Base-by-base conservation (phyloP, 2,888 invertebrate species). In the Xylota sylvarum region DNA sequence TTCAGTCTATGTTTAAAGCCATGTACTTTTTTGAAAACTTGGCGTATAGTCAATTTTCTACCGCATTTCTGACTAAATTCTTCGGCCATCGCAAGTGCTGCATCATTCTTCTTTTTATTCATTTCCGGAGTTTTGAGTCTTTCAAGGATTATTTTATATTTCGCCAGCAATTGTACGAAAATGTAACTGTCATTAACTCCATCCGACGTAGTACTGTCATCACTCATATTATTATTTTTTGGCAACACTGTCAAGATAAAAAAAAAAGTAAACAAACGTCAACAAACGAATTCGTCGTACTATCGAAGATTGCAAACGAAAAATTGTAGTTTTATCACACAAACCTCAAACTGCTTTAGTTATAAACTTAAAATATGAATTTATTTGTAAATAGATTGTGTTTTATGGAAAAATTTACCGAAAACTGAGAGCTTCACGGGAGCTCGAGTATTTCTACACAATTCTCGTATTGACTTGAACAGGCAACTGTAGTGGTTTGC, bases 1-100 rank as follows among this genome's bases (percentile, higher is more conserved):
- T 73, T 73, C 6, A 73, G 5, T 62, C 73, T 50, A 2, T 50
- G 4, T 27, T 73, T 73, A 14, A 73, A 37, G 27, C 62, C 60
- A 14, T 48, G 50, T 5, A 73, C 6, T 62, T 73, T 73, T 5
- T 23, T 52, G 7, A 60, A 37, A 62, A 73, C 48, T 30, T 73
- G 48, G 30, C 37, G 35, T 0, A 40, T 10, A 17, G 73, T 30
- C 10, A 73, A 30, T 12, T 73, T 60, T 10, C 19, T 62, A 12
- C 9, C 17, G 17, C 60, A 50, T 52, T 40, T 50, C 5, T 48
- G 7, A 12, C 60, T 73, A 14, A 35, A 73, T 17, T 6, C 50
- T 10, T 9, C 27, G 1, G 48, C 58, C 5, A 73, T 12, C 4
- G n/a, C 35, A 60, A 14, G 14, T 0, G 58, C 46, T 1, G 60